Evolutionary conservation across 2,888 invertebrate species (phyloP), one percentile per base, ranked within the genome.

Genomic region (Hedya salicella): DNA sequence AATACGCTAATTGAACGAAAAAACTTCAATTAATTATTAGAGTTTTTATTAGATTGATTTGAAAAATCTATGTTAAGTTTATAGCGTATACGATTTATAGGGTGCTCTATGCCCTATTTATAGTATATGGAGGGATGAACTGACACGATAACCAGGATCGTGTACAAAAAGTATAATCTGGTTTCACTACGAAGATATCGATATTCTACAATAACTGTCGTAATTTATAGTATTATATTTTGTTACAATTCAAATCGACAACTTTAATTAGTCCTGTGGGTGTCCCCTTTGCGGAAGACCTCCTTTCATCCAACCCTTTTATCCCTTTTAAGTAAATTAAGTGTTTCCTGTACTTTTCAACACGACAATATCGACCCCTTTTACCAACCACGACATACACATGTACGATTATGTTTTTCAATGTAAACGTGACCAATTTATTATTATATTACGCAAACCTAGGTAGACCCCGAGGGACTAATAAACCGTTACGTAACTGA

Each of bases 21-120:
- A 53, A 53, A 39, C 19, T 36, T 46, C 21, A 53, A 62, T 60
- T 52, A 65, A 52, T 46, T 40, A 53, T 60, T n/a, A 52, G 30
- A 21, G 44, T 59, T 44, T 59, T 65, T 52, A 46, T 60, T 53
- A n/a, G 46, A 17, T 44, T 44, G 42, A 16, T n/a, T 48, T 13
- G 16, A 30, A 4, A 11, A 30, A 0, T 11, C 11, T 9, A 11
- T 21, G 46, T n/a, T n/a, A 6, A 32, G n/a, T 19, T 17, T 19
- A 19, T 17, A 14, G 11, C 54, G 3, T 44, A 57, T 44, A 30
- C 17, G 30, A 57, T 32, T 32, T 4, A 32, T 1, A 17, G 40
- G 11, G 25, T 25, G 36, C 13, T 6, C 6, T n/a, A n/a, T n/a
- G 16, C 30, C 4, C 1, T 44, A 30, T 32, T 56, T 46, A 14